Percentiles rank a stretch among this genome's conserved stretches.
phyloP scores from a whole-genome alignment of 2,113 vertebrate species.

The Coptodon bakossiorum region DNA sequence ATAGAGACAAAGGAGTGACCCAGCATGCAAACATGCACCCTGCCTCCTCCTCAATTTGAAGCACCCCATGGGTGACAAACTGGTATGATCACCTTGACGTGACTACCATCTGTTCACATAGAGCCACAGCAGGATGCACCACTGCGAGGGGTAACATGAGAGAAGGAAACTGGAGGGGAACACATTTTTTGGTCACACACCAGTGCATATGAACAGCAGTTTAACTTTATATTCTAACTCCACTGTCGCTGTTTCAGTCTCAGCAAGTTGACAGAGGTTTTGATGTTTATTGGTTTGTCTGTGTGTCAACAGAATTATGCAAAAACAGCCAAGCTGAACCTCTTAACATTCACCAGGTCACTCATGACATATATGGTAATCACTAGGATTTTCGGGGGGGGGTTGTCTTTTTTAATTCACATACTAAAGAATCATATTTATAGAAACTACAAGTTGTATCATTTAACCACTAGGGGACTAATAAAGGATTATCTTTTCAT shows the following conservation, averaged over 20 bases:
- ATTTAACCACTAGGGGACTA: not conserved
- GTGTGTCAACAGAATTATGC: not conserved
- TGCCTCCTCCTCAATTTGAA: not conserved
- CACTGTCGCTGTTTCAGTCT: not conserved
- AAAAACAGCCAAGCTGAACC: not conserved
- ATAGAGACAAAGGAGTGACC: conserved; percentile 1
- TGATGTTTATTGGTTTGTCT: not conserved
- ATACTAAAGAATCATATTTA: not conserved
- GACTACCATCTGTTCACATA: conserved; percentile 33
- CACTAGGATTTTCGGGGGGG: fast-evolving
- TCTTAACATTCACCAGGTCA: not conserved
- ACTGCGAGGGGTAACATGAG: not conserved
- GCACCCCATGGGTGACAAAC: not conserved
- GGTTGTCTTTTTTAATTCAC: not conserved
- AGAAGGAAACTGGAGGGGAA: not conserved
- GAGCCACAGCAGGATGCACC: not conserved
- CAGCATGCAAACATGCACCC: not conserved
- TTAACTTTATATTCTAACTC: not conserved
- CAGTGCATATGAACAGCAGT: not conserved
- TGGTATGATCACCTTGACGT: conserved; percentile 6
- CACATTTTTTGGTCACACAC: not conserved
- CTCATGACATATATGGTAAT: not conserved
- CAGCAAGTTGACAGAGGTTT: not conserved
- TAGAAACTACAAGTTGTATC: not conserved
- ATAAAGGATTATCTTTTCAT: not conserved